Evolutionary conservation across 1,140 invertebrate species (phyloP).

Genomic region (Bathynomus jamesi): DNA sequence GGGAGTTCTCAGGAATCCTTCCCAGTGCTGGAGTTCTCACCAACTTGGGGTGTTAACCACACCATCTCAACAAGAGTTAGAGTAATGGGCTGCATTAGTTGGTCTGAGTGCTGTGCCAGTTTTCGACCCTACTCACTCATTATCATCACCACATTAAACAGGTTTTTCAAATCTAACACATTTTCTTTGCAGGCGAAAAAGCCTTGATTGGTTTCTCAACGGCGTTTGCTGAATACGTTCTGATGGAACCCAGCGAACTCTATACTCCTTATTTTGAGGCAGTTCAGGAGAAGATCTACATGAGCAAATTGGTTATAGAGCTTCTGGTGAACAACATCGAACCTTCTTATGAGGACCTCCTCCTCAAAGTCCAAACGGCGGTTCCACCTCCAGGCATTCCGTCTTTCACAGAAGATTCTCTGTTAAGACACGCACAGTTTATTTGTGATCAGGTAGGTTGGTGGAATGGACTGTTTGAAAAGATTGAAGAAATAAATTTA

Average conservation of each 20-base stretch:
- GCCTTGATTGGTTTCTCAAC: constrained; percentile 69
- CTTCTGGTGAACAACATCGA: constrained; percentile 62
- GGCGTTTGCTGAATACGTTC: constrained; percentile 70
- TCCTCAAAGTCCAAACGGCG: constrained; percentile 58
- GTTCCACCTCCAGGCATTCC: constrained; percentile 53
- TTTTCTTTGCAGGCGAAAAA: constrained; percentile 47
- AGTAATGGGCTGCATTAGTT: too few species aligned
- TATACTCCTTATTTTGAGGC: constrained; percentile 63
- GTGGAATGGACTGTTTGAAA: constrained; percentile 61
- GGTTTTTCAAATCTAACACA: constrained; percentile 66
- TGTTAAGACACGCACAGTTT: constrained; percentile 73
- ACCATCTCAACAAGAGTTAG: too few species aligned
- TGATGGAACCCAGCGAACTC: constrained; percentile 62
- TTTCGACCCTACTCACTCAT: too few species aligned
- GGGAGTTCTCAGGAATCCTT: too few species aligned
- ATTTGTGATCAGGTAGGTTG: constrained; percentile 72
- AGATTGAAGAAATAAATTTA: constrained; percentile 43
- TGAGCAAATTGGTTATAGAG: constrained; percentile 74
- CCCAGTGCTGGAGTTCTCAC: constrained; percentile 61
- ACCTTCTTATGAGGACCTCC: constrained; percentile 69
- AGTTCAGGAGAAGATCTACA: constrained; percentile 67
- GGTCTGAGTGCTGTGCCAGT: too few species aligned
- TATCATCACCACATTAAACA: constrained; percentile 65
- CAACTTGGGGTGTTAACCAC: too few species aligned
- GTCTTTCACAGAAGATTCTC: constrained; percentile 62